Evolutionary conservation across 2,113 vertebrate species (phyloP), one percentile per base, ranked within the genome.

Genomic region (Uria aalge): DNA sequence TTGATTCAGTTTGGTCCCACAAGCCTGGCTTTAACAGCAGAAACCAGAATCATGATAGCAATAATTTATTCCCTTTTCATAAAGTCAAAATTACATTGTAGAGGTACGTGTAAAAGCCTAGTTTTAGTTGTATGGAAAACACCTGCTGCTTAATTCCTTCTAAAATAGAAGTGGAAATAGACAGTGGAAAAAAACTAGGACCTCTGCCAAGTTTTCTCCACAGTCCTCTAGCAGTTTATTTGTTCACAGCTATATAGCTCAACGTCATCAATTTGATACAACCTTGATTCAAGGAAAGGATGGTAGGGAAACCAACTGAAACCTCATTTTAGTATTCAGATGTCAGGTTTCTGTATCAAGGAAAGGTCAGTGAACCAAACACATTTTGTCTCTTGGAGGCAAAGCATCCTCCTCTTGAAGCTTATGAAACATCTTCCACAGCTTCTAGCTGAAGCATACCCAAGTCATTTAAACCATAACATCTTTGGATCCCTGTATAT

Each of bases 181-280:
- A 30, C 12, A 68, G 56, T 66, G 12, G 21, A 93, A 75, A 68
- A 36, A 76, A 77, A 50, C 20, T 6, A 50, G 34, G n/a, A 45
- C 5, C 14, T 64, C 30, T 52, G 43, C 55, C 53, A 91, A 6
- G 11, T 40, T 76, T 47, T 72, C 36, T 79, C 27, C 34, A 29
- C 22, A 52, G 52, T 20, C 29, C 27, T 91, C 20, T 5, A 59
- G 66, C 52, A 68, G 40, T 34, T 80, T 32, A 30, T 69, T 83
- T 73, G 36, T 36, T 90, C 53, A 73, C 40, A 53, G 75, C 14
- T 55, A 27, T 11, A 47, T 3, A 73, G n/a, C 30, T 36, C 53
- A 88, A 16, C 7, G 8, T 87, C n/a, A 45, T 68, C 0, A 0
- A 8, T 6, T 64, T 18, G 20, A 50, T 50, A 12, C 26, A 17